Conservation (phyloP, 2,888 invertebrate genomes). For the Punctoribates punctum region DNA sequence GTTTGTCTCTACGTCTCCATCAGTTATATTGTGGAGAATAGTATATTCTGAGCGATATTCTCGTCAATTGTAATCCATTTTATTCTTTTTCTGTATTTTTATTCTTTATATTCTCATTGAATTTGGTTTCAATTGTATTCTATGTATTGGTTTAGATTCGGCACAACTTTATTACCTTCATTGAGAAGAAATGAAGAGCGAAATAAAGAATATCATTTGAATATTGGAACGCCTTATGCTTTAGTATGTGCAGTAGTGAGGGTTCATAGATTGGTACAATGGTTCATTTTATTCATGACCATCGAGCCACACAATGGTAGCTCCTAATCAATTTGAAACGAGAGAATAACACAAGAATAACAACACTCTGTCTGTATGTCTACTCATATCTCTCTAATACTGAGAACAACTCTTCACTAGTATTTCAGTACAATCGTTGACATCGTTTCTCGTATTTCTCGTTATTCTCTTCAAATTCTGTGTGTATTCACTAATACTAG, state of each 20-base stretch:
- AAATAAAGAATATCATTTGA: slow-evolving; percentile 35
- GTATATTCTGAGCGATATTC: no score
- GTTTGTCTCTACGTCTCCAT: background rate
- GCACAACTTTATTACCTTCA: slow-evolving; percentile 24
- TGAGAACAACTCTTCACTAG: slow-evolving; percentile 16
- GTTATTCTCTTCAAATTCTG: background rate
- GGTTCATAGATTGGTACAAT: background rate
- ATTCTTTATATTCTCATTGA: background rate
- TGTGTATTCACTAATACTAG: slow-evolving; percentile 20
- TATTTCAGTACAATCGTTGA: background rate
- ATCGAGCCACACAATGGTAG: slow-evolving; percentile 28
- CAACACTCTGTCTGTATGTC: slow-evolving; percentile 21
- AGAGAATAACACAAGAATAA: slow-evolving; percentile 30
- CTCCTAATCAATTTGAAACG: slow-evolving; percentile 35
- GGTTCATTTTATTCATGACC: slow-evolving; percentile 28
- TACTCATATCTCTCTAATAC: slow-evolving; percentile 30
- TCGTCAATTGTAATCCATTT: no score
- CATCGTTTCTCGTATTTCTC: slow-evolving; percentile 6
- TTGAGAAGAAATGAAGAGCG: slow-evolving; percentile 28
- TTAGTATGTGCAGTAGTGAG: background rate
- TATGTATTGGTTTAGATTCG: slow-evolving; percentile 26
- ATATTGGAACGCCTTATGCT: background rate
- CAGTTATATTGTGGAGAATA: background rate
- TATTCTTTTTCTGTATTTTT: background rate
- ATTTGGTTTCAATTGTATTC: background rate